Evolutionary conservation across 1,140 invertebrate genomes (phyloP).

Genomic region (Caenorhabditis latens): DNA sequence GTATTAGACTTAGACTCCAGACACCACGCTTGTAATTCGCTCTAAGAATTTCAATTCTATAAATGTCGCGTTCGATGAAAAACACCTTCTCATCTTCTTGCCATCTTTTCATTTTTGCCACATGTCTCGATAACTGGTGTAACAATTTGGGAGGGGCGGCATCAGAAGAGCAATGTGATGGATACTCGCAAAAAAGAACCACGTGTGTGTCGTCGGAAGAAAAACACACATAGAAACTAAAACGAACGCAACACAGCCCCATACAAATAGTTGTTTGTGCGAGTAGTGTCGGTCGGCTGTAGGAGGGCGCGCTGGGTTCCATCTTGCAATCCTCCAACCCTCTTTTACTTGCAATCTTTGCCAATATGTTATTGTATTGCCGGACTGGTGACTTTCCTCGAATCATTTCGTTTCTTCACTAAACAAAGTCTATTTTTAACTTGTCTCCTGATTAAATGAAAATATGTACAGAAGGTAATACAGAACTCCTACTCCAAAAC

Average conservation of each 20-base stretch:
- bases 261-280: conserved; percentile 35
- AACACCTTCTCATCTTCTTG: background rate
- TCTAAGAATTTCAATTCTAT: too few relatives aligned
- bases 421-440: background rate
- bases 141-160: conserved; percentile 18
- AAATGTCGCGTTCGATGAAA: background rate
- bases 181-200: conserved; percentile 15
- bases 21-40: too few relatives aligned
- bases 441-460: background rate
- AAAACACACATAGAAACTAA: conserved; percentile 46
- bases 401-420: background rate
- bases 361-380: conserved; percentile 31
- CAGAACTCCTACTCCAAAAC: too few relatives aligned
- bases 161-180: conserved; percentile 10
- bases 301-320: conserved; percentile 29
- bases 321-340: background rate
- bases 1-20: too few relatives aligned
- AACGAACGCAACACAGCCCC: conserved; percentile 31
- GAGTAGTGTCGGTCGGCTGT: conserved; percentile 15
- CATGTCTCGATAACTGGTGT: conserved; percentile 27
- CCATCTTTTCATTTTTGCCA: background rate
- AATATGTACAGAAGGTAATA: too few relatives aligned
- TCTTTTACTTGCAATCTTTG: conserved; percentile 20
- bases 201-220: conserved; percentile 18
- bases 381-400: conserved; percentile 25